Base-by-base conservation (phyloP, 2,888 invertebrate species). In the Strigamia maritima region DNA sequence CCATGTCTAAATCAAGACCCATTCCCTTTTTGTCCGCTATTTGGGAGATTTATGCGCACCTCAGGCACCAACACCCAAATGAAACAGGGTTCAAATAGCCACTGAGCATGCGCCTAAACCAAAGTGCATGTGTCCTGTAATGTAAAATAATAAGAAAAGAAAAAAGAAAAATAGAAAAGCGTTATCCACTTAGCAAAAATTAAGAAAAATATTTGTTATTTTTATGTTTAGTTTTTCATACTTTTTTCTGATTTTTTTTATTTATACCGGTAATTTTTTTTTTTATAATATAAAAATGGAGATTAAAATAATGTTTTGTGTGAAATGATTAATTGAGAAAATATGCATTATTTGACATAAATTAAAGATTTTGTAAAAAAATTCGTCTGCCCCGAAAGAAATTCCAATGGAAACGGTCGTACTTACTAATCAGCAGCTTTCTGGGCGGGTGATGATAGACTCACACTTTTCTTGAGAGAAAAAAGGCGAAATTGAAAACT, bases 1-100 rank as follows among this genome's bases (percentile, higher is more conserved):
- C 70, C 70, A 26, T 70, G 70, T 70, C 70, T 70, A 70, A 70
- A 70, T 70, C 70, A 70, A 70, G 70, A 26, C 70, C 70, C 24
- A 70, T 24, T 70, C 28, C 44, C 44, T 44, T 44, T 44, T 44
- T 44, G 16, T 44, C 44, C 44, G 44, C 44, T 44, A 44, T 44
- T 44, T 44, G 44, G n/a, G 44, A 44, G 44, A 44, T 44, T 44
- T 44, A 44, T 44, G 44, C 44, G 44, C 44, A 44, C 44, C 44
- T 44, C 44, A 14, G 44, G 44, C 44, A 4, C 44, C 44, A 44
- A 44, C 44, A 44, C 44, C 44, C 44, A 44, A 44, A 44, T 44
- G 44, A 44, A 44, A 44, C 44, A 44, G 44, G 44, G 44, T 16
- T 44, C 44, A 44, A 44, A 44, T 44, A 3, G 44, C 44, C 44